These are phyloP conservation scores for Saturnia japonica DNA, from an alignment of 2,888 invertebrate species.

Conservation along the genomic window DNA sequence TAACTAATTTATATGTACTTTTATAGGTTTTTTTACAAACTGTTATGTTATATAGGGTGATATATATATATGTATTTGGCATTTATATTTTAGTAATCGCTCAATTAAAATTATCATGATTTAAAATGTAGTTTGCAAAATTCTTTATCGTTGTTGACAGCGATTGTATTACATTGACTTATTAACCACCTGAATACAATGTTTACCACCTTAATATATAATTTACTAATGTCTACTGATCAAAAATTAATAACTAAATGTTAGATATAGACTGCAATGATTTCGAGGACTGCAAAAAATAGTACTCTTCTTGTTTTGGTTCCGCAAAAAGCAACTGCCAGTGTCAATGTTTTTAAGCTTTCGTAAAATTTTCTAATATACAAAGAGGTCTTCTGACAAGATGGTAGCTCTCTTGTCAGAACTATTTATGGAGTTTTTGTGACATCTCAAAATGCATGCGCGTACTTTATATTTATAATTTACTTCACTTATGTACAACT, in stretches of 20 bases:
- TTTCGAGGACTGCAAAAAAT: background rate
- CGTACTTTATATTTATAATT: no score
- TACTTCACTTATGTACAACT: no score
- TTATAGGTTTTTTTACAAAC: conserved; percentile 65
- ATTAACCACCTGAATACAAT: conserved; percentile 20
- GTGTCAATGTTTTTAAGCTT: no score
- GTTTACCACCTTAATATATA: conserved; percentile 14
- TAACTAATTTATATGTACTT: conserved; percentile 76
- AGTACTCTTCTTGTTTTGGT: no score
- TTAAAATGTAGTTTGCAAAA: conserved; percentile 13
- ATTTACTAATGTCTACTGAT: conserved; percentile 18
- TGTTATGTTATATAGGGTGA: conserved; percentile 49
- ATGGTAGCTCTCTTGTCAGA: no score
- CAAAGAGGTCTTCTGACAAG: no score
- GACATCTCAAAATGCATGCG: no score
- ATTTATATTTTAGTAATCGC: conserved; percentile 64
- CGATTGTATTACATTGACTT: conserved; percentile 17
- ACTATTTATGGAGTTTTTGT: no score
- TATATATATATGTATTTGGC: conserved; percentile 56
- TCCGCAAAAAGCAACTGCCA: no score
- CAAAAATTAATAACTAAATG: conserved; percentile 13
- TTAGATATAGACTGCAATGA: background rate
- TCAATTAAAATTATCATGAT: conserved; percentile 61
- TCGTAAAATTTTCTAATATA: no score
- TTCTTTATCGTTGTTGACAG: conserved; percentile 12